A percentile compares a stretch with the other conserved stretches of the same genome.
Evolutionary conservation across 2,888 invertebrate genomes (phyloP).

Genomic region (Mamestra brassicae): DNA sequence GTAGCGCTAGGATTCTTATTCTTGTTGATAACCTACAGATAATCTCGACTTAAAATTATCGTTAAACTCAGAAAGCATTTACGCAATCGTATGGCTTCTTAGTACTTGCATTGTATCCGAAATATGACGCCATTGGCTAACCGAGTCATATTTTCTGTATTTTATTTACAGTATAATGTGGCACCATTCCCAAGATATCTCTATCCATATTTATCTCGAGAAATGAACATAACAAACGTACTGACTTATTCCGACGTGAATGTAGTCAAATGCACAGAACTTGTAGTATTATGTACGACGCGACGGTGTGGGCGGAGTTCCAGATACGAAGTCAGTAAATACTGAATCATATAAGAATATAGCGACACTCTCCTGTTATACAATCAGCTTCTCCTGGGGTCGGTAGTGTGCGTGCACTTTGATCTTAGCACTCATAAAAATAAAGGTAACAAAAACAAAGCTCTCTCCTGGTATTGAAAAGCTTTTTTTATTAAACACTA

Average conservation of each 20-base stretch:
- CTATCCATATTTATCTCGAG: slow-evolving; percentile 26
- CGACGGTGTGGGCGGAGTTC: slow-evolving; percentile 24
- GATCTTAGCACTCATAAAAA: neutral
- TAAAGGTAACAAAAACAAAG: neutral
- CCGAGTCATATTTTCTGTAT: neutral
- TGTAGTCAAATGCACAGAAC: slow-evolving; percentile 15
- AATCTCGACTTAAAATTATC: too few species aligned
- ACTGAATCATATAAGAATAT: slow-evolving; percentile 13
- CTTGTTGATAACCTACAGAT: too few species aligned
- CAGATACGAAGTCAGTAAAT: neutral
- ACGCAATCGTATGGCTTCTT: neutral
- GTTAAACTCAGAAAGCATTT: too few species aligned
- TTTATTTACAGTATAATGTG: neutral
- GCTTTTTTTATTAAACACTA: too few species aligned
- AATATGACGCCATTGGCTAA: neutral
- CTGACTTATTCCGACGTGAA: slow-evolving; percentile 36
- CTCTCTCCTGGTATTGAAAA: too few species aligned
- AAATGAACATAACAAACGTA: slow-evolving; percentile 17
- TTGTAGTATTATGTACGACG: neutral
- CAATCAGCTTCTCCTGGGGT: neutral
- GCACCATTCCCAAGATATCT: slow-evolving; percentile 37
- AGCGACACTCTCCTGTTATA: neutral
- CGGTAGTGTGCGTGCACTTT: too few species aligned
- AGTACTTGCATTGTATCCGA: neutral
- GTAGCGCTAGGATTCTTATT: too few species aligned